phyloP scores from a whole-genome alignment of 2,797 vertebrate genomes.

The Vireo griseus region DNA sequence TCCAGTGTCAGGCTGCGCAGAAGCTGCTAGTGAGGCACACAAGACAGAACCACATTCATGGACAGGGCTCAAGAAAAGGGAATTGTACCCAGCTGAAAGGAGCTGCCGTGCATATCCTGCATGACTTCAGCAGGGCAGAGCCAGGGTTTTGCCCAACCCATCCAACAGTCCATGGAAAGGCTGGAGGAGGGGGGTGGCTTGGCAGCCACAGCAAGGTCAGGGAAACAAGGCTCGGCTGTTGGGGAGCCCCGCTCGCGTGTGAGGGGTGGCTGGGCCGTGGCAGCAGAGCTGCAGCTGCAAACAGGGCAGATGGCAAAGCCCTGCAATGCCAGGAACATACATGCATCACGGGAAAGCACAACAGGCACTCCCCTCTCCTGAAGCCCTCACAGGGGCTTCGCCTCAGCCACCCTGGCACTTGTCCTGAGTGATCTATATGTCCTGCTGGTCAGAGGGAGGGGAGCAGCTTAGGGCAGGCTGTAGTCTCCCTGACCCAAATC shows the following conservation, averaged over 20 bases:
- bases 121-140: neutral
- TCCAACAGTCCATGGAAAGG: neutral
- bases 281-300: slow-evolving; percentile 8
- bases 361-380: neutral
- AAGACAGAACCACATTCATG: slow-evolving; percentile 13
- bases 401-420: neutral
- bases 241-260: neutral
- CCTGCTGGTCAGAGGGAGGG: neutral
- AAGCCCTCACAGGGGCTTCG: neutral
- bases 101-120: neutral
- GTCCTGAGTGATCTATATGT: neutral
- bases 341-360: fast-evolving
- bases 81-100: slow-evolving; percentile 1
- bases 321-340: neutral
- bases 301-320: neutral
- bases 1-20: neutral
- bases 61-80: neutral
- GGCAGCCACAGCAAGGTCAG: neutral
- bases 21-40: neutral
- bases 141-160: neutral
- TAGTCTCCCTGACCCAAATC: neutral
- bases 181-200: neutral
- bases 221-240: slow-evolving; percentile 12
- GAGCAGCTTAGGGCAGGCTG: neutral
- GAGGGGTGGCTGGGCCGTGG: neutral